These are phyloP conservation scores for Rapana venosa DNA, from an alignment of 2,888 invertebrate genomes.

Conservation along the genomic window DNA sequence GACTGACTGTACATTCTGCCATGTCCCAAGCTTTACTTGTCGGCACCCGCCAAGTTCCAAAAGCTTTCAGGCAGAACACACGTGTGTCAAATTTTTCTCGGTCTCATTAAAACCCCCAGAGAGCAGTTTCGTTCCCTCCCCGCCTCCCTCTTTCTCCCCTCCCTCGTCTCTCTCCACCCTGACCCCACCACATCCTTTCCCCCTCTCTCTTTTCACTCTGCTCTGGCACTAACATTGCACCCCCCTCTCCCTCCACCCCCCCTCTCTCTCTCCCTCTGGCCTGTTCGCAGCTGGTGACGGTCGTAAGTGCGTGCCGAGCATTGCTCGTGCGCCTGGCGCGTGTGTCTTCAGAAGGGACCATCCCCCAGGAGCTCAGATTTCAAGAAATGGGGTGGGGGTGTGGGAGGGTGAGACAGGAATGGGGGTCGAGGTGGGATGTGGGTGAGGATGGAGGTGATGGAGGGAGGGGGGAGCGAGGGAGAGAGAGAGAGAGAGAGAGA, in stretches of 20 bases:
- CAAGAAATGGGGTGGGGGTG: not conserved
- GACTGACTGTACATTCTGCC: too few species aligned
- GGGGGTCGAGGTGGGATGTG: not conserved
- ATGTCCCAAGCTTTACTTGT: too few species aligned
- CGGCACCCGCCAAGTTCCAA: too few species aligned
- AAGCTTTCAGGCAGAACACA: constrained; percentile 4
- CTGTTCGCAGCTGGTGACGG: constrained; percentile 40
- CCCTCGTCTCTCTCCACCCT: not conserved
- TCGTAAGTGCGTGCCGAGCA: constrained; percentile 41
- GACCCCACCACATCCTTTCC: not conserved
- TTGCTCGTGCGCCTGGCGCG: constrained; percentile 40
- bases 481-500: not conserved
- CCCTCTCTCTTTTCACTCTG: not conserved
- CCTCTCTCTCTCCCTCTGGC: not conserved
- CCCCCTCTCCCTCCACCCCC: not conserved
- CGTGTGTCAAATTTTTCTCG: constrained; percentile 39
- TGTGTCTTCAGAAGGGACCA: constrained; percentile 18
- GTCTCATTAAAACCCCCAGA: constrained; percentile 39
- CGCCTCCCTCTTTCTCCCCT: not conserved
- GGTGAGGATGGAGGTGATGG: not conserved
- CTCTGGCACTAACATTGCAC: not conserved
- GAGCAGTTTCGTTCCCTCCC: not conserved
- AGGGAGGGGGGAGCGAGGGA: not conserved
- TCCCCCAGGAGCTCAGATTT: constrained; percentile 22
- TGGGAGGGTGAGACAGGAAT: not conserved